Evolutionary conservation across 1,140 invertebrate genomes (phyloP), one percentile per base, ranked within the genome.

Genomic region (Drosophila mojavensis): DNA sequence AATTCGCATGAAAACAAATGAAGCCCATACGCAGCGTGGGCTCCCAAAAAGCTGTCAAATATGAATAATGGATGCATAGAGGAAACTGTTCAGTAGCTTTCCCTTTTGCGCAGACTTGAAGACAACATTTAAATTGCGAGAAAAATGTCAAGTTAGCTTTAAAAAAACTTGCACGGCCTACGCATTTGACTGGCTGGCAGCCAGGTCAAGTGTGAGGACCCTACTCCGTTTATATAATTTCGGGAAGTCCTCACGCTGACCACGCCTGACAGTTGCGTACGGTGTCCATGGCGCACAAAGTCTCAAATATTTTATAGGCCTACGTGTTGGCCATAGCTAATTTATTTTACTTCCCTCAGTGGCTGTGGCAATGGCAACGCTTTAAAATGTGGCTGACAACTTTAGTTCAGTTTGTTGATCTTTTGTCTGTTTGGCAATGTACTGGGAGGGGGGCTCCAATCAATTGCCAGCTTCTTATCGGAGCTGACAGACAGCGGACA

Each of bases 1-100:
- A 85, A 83, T 79, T 77, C 68, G 72, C 63, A 78, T 88, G 59
- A 88, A 88, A 88, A 79, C 84, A 88, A 89, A 88, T 88, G 88
- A 82, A 79, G 83, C 84, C 83, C 84, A 88, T 88, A 83, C 79
- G 77, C 79, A 50, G 68, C 73, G 84, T 86, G 77, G 79, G 84
- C 69, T 39, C 69, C 30, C 54, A 47, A 60, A 47, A 56, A 69
- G 59, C 83, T 86, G 83, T 88, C 83, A 88, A 88, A 88, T 74
- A 88, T 88, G 83, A 88, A 74, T 79, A 88, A 88, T 88, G 83
- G 79, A 67, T 55, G 54, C 28, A 30, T 11, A 13, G 13, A 36
- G 28, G 13, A 39, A 39, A 13, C 36, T 39, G 36, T 39, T 13
- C 43, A 9, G 9, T 17, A 17, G n/a, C 15, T 17, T 6, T 7